Evolutionary conservation across 1,140 invertebrate genomes (phyloP).

Genomic region (Tetragnatha versicolor): DNA sequence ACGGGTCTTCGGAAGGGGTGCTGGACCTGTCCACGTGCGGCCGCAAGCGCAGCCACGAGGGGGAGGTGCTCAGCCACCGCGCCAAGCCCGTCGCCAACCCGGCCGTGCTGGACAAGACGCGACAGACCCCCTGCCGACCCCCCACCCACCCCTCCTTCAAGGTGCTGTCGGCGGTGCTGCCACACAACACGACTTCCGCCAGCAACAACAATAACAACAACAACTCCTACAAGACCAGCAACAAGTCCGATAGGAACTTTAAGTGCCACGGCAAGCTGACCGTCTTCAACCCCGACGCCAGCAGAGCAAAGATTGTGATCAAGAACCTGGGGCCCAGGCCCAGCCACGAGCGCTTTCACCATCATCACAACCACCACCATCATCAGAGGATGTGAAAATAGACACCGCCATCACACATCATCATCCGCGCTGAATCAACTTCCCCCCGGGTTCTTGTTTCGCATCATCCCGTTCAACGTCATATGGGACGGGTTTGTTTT

Average conservation of each 20-base stretch:
- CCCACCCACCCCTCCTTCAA: slow-evolving; percentile 35
- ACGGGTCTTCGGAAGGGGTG: slow-evolving; percentile 11
- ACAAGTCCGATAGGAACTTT: slow-evolving; percentile 28
- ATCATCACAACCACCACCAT: slow-evolving; percentile 41
- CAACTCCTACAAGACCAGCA: slow-evolving; percentile 38
- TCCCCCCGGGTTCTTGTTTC: too few relatives aligned
- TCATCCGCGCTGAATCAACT: too few relatives aligned
- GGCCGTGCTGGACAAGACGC: slow-evolving; percentile 49
- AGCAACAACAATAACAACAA: too few relatives aligned
- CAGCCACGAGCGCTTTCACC: slow-evolving; percentile 22
- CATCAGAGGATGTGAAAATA: slow-evolving; percentile 52
- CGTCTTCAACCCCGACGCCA: slow-evolving; percentile 44
- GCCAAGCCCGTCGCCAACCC: slow-evolving; percentile 51
- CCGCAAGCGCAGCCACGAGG: slow-evolving; percentile 15
- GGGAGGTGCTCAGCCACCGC: slow-evolving; percentile 1
- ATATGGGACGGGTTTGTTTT: too few relatives aligned
- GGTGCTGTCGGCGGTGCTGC: neutral
- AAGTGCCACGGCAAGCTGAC: slow-evolving; percentile 38
- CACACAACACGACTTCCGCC: slow-evolving; percentile 26
- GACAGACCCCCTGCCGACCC: slow-evolving; percentile 15
- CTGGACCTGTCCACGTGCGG: slow-evolving; percentile 32
- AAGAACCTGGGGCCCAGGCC: slow-evolving; percentile 46
- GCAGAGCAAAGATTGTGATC: slow-evolving; percentile 54
- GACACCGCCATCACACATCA: too few relatives aligned
- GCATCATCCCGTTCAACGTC: too few relatives aligned